Evolutionary conservation across 2,888 invertebrate species (phyloP), one percentile per base, ranked within the genome.

Genomic region (Theretra japonica): DNA sequence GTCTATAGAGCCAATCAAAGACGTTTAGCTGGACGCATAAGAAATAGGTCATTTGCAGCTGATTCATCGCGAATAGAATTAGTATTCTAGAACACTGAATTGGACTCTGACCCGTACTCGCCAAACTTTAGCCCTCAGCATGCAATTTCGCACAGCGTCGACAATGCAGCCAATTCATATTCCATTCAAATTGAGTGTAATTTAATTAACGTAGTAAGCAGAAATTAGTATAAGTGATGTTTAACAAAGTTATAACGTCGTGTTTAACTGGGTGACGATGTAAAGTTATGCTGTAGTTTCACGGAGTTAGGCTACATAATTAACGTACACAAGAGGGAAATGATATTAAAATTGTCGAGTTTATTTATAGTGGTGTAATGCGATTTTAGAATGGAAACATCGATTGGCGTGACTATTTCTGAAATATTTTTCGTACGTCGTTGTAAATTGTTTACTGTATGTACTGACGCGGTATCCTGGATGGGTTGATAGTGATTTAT

Each of bases 91-190:
- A 65, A 65, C 41, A 62, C 33, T 41, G 21, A 21, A 21, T 23
- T 48, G 17, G 23, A 23, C 30, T n/a, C 30, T 23, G 6, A 48
- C 21, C 41, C 4, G 21, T 25, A 58, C 58, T 65, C 41, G 23
- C 17, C 23, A 48, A 65, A 65, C 65, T 65, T 65, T 41, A 17
- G 48, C 41, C 65, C 65, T 65, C 17, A 48, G 48, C 65, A 65
- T 65, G 65, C 65, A 23, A 65, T 65, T 65, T 23, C 65, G 48
- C 5, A 21, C 23, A 60, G 60, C 33, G 60, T 65, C 48, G 33
- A 60, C 65, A 65, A 65, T 48, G 65, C 65, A 15, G 28, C 58
- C 58, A 65, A 65, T 65, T 65, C 65, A 65, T 65, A 65, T 65
- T 65, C 41, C 33, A 65, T 65, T 65, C 48, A 65, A 65, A 65